Conservation (phyloP, 1,140 invertebrate genomes). For the Cydia amplana region DNA sequence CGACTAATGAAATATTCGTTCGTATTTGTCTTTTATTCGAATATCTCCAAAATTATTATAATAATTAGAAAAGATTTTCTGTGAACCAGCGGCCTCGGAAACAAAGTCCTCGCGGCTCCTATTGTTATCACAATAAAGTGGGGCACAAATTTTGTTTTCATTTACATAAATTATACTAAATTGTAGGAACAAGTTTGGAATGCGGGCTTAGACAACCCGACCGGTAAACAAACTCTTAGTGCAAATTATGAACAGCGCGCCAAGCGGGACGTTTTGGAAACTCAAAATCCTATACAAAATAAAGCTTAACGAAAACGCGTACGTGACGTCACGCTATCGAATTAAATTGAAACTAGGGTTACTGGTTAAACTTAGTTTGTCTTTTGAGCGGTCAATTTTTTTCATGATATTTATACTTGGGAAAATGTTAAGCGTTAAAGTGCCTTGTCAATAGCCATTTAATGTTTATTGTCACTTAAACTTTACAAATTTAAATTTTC, state of each 20-base stretch:
- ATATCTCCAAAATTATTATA: background rate
- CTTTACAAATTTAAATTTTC: too few species aligned
- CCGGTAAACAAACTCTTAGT: conserved; percentile 6
- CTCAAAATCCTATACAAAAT: too few species aligned
- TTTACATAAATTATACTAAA: conserved; percentile 33
- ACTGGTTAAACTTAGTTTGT: too few species aligned
- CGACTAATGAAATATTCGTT: too few species aligned
- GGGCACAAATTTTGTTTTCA: conserved; percentile 32
- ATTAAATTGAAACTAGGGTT: too few species aligned
- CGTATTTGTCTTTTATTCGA: too few species aligned
- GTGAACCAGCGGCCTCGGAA: background rate
- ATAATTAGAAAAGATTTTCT: conserved; percentile 13
- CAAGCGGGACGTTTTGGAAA: too few species aligned
- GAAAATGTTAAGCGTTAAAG: background rate
- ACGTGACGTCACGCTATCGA: too few species aligned
- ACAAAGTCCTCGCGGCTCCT: background rate
- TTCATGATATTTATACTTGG: background rate
- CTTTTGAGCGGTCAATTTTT: background rate
- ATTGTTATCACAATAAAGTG: conserved; percentile 32
- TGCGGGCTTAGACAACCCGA: conserved; percentile 16
- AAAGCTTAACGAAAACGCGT: too few species aligned
- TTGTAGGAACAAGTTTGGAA: conserved; percentile 20
- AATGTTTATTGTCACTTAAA: background rate
- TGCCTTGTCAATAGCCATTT: background rate
- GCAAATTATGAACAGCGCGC: too few species aligned